Percentiles rank a stretch among this genome's conserved stretches.
These are phyloP conservation scores for Drosophila gunungcola DNA, from an alignment of 1,140 invertebrate species.

Conservation along the genomic window DNA sequence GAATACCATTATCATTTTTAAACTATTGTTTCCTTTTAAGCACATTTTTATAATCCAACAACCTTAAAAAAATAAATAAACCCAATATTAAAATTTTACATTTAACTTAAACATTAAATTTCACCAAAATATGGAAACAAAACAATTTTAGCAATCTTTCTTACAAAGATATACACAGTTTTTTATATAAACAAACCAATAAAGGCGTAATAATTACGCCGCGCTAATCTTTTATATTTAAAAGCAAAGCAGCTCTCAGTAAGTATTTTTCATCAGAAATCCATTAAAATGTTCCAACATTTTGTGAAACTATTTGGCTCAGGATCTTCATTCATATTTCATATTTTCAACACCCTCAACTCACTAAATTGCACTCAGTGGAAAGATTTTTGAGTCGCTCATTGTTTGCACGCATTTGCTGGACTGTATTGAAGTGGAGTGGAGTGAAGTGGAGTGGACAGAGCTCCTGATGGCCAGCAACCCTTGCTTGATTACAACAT, in stretches of 20 bases:
- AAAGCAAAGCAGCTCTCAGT: not conserved
- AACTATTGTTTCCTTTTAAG: too few relatives aligned
- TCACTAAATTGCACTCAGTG: slow-evolving; percentile 15
- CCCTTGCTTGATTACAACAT: slow-evolving; percentile 28
- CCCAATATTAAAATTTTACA: too few relatives aligned
- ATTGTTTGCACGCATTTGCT: slow-evolving; percentile 46
- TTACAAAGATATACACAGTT: too few relatives aligned
- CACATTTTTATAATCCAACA: too few relatives aligned
- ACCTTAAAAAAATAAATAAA: too few relatives aligned
- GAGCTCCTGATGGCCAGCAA: slow-evolving; percentile 23
- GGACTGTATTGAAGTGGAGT: not conserved
- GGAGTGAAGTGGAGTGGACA: slow-evolving; percentile 17
- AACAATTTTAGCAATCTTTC: too few relatives aligned
- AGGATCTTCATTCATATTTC: slow-evolving; percentile 22
- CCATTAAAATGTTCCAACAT: slow-evolving; percentile 24
- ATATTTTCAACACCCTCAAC: slow-evolving; percentile 34
- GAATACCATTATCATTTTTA: too few relatives aligned
- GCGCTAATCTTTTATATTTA: not conserved
- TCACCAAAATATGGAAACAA: too few relatives aligned
- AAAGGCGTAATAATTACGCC: too few relatives aligned
- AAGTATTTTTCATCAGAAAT: slow-evolving; percentile 8
- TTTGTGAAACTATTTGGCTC: slow-evolving; percentile 30
- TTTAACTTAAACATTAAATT: too few relatives aligned
- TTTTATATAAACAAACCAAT: too few relatives aligned
- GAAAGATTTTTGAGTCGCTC: slow-evolving; percentile 22